Evolutionary conservation across 2,797 vertebrate species (phyloP).

Genomic region (Mormyrops boulengeri): DNA sequence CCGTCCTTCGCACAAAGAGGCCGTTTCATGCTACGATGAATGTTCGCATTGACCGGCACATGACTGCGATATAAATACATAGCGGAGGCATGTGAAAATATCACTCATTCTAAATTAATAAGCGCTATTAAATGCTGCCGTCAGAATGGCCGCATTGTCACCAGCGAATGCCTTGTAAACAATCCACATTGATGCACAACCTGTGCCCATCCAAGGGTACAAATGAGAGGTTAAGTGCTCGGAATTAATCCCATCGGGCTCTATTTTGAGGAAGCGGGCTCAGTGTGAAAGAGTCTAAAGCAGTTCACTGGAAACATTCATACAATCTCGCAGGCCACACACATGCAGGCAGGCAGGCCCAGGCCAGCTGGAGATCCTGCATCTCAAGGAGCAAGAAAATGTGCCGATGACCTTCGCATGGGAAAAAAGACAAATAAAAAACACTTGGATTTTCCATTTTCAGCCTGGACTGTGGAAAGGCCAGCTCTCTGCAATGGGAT

Average conservation of each 20-base stretch:
- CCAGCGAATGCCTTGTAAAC: conserved; percentile 31
- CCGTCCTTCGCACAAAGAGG: conserved; percentile 19
- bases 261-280: not conserved
- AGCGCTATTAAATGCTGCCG: conserved; percentile 20
- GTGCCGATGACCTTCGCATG: not conserved
- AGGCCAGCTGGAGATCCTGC: not conserved
- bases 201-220: conserved; percentile 13
- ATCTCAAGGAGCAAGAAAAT: not conserved
- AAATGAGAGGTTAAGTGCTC: conserved; percentile 11
- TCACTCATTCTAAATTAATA: conserved; percentile 33
- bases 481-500: not conserved
- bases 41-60: conserved; percentile 24
- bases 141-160: conserved; percentile 18
- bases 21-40: conserved; percentile 31
- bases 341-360: not conserved
- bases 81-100: conserved; percentile 18
- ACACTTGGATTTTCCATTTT: conserved; percentile 14
- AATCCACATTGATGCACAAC: conserved; percentile 6
- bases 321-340: not conserved
- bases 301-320: not conserved
- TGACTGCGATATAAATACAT: conserved; percentile 24
- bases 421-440: not conserved
- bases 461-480: not conserved
- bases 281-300: not conserved
- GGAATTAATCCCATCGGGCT: conserved; percentile 9